Evolutionary conservation across 2,797 vertebrate species (phyloP).

Genomic region (Coendou prehensilis): DNA sequence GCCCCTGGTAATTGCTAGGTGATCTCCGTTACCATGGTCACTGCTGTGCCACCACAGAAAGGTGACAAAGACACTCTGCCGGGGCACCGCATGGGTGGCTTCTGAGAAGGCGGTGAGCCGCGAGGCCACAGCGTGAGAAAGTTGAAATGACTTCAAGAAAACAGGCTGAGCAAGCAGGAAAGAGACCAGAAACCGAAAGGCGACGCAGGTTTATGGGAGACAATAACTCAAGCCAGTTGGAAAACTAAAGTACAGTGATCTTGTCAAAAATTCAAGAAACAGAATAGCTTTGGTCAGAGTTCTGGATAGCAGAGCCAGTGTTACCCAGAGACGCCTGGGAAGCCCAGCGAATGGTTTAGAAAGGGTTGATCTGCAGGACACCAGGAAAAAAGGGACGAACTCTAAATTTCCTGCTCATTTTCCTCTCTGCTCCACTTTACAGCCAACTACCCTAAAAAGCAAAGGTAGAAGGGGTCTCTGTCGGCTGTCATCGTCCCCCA

Average conservation of each 20-base stretch:
- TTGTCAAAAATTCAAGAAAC: neutral
- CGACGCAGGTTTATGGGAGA: neutral
- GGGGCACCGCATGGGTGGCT: neutral
- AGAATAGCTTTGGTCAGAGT: neutral
- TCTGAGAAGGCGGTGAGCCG: neutral
- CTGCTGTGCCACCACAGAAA: neutral
- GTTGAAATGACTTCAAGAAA: constrained; percentile 15
- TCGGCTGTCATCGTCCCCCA: neutral
- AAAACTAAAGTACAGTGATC: constrained; percentile 41
- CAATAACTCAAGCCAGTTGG: neutral
- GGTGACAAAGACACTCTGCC: neutral
- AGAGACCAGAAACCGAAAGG: neutral
- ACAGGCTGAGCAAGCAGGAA: neutral
- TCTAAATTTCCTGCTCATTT: neutral
- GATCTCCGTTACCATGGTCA: neutral
- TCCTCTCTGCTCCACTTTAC: neutral
- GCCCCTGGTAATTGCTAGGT: neutral
- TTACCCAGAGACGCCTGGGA: neutral
- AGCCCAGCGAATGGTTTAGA: neutral
- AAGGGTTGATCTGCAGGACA: neutral
- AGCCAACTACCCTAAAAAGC: neutral
- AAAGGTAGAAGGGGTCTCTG: neutral
- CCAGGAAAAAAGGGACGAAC: neutral
- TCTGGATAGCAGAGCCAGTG: neutral
- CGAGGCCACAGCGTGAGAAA: neutral